A percentile compares a stretch with the other conserved stretches of the same genome.
These are phyloP conservation scores for Paralichthys olivaceus DNA, from an alignment of 2,113 vertebrate genomes.

Conservation along the genomic window DNA sequence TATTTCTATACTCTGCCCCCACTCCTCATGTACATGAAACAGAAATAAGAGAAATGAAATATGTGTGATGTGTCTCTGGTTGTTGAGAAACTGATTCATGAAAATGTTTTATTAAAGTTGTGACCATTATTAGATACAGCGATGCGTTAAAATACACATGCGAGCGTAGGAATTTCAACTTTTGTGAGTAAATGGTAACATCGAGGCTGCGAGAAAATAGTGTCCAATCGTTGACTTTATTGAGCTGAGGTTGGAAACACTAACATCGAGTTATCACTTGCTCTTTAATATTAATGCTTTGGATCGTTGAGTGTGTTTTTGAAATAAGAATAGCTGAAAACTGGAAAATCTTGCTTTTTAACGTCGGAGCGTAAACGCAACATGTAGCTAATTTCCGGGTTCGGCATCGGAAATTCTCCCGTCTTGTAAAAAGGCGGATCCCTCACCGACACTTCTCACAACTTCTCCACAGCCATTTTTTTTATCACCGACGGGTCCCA, in stretches of 20 bases:
- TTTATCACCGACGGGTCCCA: neutral
- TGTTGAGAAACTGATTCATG: too few relatives aligned
- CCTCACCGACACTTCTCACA: slow-evolving; percentile 58
- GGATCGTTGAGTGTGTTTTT: neutral
- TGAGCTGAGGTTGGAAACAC: neutral
- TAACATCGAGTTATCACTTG: too few relatives aligned
- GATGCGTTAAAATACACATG: neutral
- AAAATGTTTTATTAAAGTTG: neutral
- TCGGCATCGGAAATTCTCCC: slow-evolving; percentile 59
- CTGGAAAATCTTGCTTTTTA: fast-evolving
- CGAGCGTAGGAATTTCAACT: neutral
- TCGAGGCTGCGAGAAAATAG: neutral
- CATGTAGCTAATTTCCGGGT: slow-evolving; percentile 68
- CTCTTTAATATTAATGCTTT: neutral
- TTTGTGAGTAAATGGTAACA: neutral
- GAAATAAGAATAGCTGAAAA: neutral
- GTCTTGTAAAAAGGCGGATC: slow-evolving; percentile 78
- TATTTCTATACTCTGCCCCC: too few relatives aligned
- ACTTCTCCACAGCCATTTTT: slow-evolving; percentile 51
- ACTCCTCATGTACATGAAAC: too few relatives aligned
- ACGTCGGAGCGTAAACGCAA: neutral
- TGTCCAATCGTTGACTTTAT: neutral
- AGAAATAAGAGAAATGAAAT: too few relatives aligned
- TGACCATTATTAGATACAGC: neutral
- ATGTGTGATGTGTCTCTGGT: too few relatives aligned